A percentile compares a stretch with the other conserved stretches of the same genome.
These are phyloP conservation scores for Melanotaenia nigrans DNA, from an alignment of 2,797 vertebrate species.

Conservation along the genomic window DNA sequence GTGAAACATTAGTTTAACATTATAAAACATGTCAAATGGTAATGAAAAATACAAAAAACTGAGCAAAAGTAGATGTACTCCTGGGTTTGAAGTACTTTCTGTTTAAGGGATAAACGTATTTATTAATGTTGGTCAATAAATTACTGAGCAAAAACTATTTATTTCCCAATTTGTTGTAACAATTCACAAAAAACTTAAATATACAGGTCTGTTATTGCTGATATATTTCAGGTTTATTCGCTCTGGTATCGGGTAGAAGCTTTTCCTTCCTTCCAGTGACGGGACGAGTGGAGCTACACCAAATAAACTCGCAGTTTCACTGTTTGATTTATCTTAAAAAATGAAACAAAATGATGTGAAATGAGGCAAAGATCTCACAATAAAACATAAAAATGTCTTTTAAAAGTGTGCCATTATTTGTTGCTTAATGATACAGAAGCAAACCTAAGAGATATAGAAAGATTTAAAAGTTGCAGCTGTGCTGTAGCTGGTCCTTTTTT, in stretches of 20 bases:
- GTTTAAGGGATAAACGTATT: not conserved
- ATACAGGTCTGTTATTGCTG: not conserved
- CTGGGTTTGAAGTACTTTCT: too few species aligned
- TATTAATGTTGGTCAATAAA: not conserved
- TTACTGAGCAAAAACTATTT: not conserved
- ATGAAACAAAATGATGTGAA: not conserved
- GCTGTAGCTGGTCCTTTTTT: not conserved
- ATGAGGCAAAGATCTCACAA: not conserved
- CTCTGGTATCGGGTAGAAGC: not conserved
- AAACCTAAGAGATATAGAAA: not conserved
- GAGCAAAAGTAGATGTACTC: too few species aligned
- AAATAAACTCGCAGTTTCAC: not conserved
- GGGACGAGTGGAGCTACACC: not conserved
- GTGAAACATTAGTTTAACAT: not conserved
- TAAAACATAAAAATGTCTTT: not conserved
- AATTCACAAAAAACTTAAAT: not conserved
- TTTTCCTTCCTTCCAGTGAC: not conserved
- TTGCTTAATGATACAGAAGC: not conserved
- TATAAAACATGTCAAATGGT: too few species aligned
- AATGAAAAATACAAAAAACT: not conserved
- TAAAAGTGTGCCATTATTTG: not conserved
- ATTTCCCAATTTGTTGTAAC: not conserved
- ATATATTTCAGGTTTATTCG: not conserved
- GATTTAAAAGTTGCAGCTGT: not conserved
- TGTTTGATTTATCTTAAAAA: not conserved